Evolutionary conservation across 2,113 vertebrate species (phyloP).

Genomic region (Paratilapia polleni): DNA sequence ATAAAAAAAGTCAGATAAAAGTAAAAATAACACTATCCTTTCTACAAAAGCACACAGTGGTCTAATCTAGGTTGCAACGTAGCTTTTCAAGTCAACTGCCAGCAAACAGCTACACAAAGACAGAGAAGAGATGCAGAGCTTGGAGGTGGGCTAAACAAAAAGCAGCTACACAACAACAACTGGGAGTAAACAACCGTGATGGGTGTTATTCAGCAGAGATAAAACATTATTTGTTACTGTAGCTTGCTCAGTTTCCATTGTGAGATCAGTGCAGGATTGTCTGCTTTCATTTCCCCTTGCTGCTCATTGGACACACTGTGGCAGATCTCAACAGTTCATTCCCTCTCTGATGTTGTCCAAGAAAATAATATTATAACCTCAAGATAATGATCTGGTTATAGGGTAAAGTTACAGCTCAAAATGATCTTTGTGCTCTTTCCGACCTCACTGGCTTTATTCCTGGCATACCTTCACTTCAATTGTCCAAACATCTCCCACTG

Average conservation of each 20-base stretch:
- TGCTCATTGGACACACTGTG: background rate
- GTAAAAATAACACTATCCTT: conserved; percentile 40
- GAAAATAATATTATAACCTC: conserved; percentile 9
- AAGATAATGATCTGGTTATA: conserved; percentile 25
- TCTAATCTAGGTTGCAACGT: conserved; percentile 15
- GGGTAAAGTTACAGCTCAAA: background rate
- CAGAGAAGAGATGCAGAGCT: background rate
- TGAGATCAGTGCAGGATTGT: conserved; percentile 4
- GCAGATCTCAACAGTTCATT: background rate
- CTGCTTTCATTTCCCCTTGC: background rate
- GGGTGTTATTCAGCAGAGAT: conserved; percentile 14
- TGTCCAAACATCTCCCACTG: background rate
- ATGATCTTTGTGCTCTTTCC: background rate
- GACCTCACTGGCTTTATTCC: background rate
- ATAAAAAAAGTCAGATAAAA: background rate
- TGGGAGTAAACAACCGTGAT: background rate
- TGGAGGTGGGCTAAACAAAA: background rate
- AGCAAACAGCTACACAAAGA: conserved; percentile 12
- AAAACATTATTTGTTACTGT: background rate
- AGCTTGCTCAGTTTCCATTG: background rate
- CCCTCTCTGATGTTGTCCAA: background rate
- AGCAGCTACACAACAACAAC: background rate
- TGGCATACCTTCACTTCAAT: background rate
- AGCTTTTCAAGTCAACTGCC: conserved; percentile 25
- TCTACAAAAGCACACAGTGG: conserved; percentile 41